These are phyloP conservation scores for Chroicocephalus ridibundus DNA, from an alignment of 2,113 vertebrate genomes.

Conservation along the genomic window DNA sequence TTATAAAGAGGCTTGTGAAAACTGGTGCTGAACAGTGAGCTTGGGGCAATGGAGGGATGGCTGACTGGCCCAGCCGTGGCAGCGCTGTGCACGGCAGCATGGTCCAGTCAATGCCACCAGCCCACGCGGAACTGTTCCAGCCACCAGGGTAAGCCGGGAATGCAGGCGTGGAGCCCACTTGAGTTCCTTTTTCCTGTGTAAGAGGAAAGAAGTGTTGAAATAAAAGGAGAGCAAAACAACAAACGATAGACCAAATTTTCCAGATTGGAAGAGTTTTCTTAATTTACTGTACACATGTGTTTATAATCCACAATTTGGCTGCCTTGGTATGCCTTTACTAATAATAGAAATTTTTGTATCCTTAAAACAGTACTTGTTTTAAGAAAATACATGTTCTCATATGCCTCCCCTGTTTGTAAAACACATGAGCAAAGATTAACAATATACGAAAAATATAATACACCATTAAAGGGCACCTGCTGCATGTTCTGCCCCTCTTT, in stretches of 20 bases:
- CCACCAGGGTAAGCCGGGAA: not conserved
- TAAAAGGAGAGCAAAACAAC: not conserved
- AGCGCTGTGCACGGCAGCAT: not conserved
- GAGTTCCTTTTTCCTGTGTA: not conserved
- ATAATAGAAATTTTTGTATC: not conserved
- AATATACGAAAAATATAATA: not conserved
- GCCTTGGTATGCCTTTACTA: not conserved
- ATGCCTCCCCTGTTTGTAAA: not conserved
- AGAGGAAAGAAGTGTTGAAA: not conserved
- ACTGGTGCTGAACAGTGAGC: not conserved
- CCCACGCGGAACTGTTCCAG: not conserved
- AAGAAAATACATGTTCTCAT: not conserved
- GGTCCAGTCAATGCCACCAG: not conserved
- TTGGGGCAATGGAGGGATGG: not conserved
- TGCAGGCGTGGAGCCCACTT: not conserved
- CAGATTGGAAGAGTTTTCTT: not conserved
- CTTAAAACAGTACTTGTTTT: not conserved
- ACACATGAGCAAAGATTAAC: not conserved
- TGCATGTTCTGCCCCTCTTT: not conserved
- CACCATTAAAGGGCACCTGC: not conserved
- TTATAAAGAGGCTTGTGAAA: not conserved
- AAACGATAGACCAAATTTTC: not conserved
- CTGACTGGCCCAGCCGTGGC: rapidly evolving
- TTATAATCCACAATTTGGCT: not conserved
- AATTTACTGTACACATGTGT: not conserved